Percentiles rank a stretch among this genome's conserved stretches.
phyloP scores from a whole-genome alignment of 2,113 vertebrate genomes.

The Podocnemis expansa region DNA sequence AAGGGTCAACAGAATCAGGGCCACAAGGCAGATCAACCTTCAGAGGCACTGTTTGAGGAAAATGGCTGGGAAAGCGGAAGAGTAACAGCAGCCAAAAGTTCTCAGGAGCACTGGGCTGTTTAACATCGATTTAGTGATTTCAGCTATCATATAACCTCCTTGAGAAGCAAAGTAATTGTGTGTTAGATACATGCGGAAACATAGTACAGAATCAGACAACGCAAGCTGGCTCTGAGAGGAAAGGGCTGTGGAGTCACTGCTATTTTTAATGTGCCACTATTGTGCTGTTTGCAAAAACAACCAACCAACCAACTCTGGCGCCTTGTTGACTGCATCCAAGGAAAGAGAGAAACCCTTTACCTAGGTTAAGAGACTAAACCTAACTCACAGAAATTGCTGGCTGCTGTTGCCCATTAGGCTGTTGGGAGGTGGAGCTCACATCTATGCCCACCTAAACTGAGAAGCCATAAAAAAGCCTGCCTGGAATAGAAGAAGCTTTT shows the following conservation, averaged over 20 bases:
- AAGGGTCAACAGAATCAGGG: neutral
- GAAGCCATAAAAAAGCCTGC: neutral
- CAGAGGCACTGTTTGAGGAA: neutral
- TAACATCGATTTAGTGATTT: neutral
- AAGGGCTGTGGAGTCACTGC: neutral
- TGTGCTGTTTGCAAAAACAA: neutral
- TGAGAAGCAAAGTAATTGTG: accelerated
- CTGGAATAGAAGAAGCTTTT: neutral
- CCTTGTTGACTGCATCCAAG: neutral
- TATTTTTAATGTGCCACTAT: neutral
- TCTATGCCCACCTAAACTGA: neutral
- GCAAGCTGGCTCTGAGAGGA: neutral
- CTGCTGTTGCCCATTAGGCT: neutral
- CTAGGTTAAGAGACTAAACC: neutral
- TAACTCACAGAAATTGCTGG: neutral
- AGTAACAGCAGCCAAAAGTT: neutral
- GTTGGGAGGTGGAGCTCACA: neutral
- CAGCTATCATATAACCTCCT: neutral
- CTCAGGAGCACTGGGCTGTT: neutral
- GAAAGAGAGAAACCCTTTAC: neutral
- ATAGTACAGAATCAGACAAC: neutral
- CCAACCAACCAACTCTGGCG: neutral
- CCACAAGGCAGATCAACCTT: neutral
- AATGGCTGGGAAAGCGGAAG: neutral
- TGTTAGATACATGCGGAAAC: neutral